phyloP scores from a whole-genome alignment of 2,113 vertebrate species.

The Catagonus wagneri region DNA sequence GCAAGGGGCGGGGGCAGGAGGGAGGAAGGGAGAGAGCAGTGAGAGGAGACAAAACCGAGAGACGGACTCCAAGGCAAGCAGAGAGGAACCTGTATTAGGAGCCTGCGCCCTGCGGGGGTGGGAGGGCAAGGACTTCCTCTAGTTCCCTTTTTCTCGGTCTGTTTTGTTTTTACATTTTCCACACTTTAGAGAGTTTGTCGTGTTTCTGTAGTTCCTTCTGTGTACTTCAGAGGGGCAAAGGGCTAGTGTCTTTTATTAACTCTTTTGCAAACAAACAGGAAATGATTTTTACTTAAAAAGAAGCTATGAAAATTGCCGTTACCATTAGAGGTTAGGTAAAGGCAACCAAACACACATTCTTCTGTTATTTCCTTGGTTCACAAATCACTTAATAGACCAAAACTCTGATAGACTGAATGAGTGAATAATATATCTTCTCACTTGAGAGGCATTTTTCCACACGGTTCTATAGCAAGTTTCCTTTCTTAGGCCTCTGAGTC shows the following conservation, averaged over 20 bases:
- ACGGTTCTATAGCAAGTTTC: neutral
- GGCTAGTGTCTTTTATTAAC: neutral
- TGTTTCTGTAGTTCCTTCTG: neutral
- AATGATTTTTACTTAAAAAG: neutral
- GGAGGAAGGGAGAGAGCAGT: neutral
- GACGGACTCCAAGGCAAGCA: neutral
- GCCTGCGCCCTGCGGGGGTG: neutral
- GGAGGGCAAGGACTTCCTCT: neutral
- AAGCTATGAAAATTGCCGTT: neutral
- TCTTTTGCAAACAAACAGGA: neutral
- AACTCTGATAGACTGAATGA: neutral
- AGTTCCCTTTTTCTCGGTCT: neutral
- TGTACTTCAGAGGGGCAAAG: neutral
- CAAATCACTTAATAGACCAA: conserved; percentile 20
- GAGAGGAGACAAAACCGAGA: neutral
- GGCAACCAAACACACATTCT: neutral
- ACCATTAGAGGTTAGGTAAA: neutral
- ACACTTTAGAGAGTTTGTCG: neutral
- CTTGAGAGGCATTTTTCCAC: neutral
- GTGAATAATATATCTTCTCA: neutral
- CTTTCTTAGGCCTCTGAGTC: neutral
- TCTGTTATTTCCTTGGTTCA: conserved; percentile 9
- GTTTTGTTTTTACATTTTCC: conserved; percentile 8
- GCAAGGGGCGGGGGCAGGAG: neutral
- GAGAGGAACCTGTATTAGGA: neutral